These are phyloP conservation scores for Myocastor coypus DNA, from an alignment of 2,113 vertebrate species.

Conservation along the genomic window DNA sequence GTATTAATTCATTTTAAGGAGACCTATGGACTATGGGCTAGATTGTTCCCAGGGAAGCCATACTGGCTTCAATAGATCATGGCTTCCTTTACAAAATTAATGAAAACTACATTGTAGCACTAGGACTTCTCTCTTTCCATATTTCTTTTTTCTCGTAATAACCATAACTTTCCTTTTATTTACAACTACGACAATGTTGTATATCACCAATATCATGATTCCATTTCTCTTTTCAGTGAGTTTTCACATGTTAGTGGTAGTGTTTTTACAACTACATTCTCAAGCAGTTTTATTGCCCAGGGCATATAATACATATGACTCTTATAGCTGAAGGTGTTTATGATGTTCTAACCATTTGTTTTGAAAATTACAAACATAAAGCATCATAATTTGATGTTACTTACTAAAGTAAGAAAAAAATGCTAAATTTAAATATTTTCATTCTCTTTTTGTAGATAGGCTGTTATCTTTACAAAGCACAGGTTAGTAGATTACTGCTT, in stretches of 20 bases:
- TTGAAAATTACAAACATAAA: not conserved
- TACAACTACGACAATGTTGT: not conserved
- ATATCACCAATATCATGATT: not conserved
- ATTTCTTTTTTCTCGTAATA: not conserved
- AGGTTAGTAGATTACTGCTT: not conserved
- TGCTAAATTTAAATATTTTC: not conserved
- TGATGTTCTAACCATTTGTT: slow-evolving; percentile 14
- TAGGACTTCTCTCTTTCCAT: not conserved
- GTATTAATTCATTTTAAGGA: slow-evolving; percentile 17
- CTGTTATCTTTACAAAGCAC: not conserved
- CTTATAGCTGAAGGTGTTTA: slow-evolving; percentile 14
- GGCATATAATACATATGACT: not conserved
- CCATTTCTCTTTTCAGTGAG: not conserved
- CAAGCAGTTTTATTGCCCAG: not conserved
- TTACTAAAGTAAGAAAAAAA: slow-evolving; percentile 50
- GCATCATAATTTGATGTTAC: slow-evolving; percentile 43
- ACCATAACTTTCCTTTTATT: not conserved
- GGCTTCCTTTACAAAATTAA: not conserved
- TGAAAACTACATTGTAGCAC: not conserved
- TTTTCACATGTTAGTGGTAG: not conserved
- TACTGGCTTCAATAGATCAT: not conserved
- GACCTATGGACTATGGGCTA: not conserved
- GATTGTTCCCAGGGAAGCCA: not conserved
- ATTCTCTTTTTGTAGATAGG: not conserved
- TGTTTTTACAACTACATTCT: not conserved